These are phyloP conservation scores for Bradypus variegatus DNA, from an alignment of 2,797 vertebrate genomes.

Conservation along the genomic window DNA sequence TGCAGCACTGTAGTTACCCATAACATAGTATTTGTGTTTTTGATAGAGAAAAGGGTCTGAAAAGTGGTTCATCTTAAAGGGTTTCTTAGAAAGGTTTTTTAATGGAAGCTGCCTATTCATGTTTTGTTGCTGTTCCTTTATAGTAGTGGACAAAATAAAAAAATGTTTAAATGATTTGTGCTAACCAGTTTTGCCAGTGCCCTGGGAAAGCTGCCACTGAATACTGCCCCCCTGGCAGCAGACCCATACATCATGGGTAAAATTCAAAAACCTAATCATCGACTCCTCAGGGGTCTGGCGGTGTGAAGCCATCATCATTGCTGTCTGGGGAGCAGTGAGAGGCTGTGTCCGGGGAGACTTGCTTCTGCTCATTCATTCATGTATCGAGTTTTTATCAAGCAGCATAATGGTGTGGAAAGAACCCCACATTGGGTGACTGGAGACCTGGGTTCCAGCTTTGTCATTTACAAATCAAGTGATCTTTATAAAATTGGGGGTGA, in stretches of 20 bases:
- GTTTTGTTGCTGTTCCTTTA: neutral
- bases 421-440: neutral
- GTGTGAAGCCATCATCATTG: neutral
- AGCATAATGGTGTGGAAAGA: neutral
- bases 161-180: neutral
- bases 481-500: neutral
- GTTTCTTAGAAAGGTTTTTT: slow-evolving; percentile 26
- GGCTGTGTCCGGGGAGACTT: neutral
- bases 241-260: neutral
- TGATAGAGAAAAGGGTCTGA: neutral
- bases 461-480: neutral
- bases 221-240: neutral
- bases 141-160: neutral
- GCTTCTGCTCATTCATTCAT: neutral
- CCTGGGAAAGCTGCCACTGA: slow-evolving; percentile 21
- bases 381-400: neutral
- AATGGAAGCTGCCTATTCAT: neutral
- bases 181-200: neutral
- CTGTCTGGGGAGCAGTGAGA: neutral
- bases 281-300: neutral
- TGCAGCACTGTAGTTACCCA: neutral
- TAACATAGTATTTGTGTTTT: neutral
- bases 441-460: neutral
- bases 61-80: neutral
- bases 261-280: slow-evolving; percentile 34